Evolutionary conservation across 2,888 invertebrate genomes (phyloP).

Genomic region (Keiferia lycopersicella): DNA sequence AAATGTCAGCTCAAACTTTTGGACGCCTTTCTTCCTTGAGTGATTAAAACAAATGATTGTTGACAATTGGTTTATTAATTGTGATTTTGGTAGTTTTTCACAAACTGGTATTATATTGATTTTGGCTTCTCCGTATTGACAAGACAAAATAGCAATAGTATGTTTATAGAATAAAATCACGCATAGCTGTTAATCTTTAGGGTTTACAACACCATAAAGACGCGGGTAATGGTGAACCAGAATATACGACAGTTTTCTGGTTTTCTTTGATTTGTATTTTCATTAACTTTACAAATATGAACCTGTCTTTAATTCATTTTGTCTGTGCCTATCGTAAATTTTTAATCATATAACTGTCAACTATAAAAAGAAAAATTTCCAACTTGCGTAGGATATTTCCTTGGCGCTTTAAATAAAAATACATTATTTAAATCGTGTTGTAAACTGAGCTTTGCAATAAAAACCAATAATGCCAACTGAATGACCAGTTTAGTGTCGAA

Average conservation of each 20-base stretch:
- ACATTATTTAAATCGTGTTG: slow-evolving; percentile 11
- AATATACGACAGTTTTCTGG: slow-evolving; percentile 54
- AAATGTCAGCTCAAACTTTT: slow-evolving; percentile 44
- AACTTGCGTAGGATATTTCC: background rate
- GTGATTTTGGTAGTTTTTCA: background rate
- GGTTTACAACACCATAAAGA: slow-evolving; percentile 47
- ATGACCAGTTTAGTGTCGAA: slow-evolving; percentile 26
- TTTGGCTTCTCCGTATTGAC: background rate
- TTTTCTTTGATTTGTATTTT: slow-evolving; percentile 27
- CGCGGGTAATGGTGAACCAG: slow-evolving; percentile 43
- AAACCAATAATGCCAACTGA: slow-evolving; percentile 20
- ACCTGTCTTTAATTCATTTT: background rate
- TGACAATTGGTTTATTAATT: slow-evolving; percentile 21
- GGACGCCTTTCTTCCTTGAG: slow-evolving; percentile 40
- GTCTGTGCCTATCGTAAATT: background rate
- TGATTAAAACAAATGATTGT: slow-evolving; percentile 26
- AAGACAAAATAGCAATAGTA: slow-evolving; percentile 39
- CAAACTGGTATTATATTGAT: background rate
- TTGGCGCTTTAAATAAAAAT: slow-evolving; percentile 18
- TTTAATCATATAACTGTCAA: background rate
- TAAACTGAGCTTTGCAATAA: slow-evolving; percentile 24
- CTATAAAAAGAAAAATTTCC: background rate
- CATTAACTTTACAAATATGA: too few relatives aligned
- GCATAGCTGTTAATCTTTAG: slow-evolving; percentile 46
- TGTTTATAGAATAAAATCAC: slow-evolving; percentile 35